Evolutionary conservation across 2,113 vertebrate genomes (phyloP).

Genomic region (Peromyscus maniculatus): DNA sequence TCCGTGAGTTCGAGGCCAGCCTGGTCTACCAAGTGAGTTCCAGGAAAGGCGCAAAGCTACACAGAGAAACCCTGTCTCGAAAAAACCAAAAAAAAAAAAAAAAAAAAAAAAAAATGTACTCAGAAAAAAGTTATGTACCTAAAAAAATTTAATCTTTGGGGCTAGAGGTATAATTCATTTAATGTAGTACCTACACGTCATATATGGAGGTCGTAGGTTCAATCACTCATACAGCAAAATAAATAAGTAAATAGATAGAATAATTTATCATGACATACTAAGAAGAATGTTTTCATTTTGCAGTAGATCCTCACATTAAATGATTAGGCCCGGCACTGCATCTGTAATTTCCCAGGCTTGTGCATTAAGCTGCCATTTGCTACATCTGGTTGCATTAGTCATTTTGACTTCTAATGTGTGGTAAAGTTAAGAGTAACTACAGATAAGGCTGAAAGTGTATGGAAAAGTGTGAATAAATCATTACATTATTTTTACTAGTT

Average conservation of each 20-base stretch:
- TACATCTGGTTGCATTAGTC: slow-evolving; percentile 64
- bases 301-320: not conserved
- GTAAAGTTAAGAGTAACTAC: slow-evolving; percentile 62
- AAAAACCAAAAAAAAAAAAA: too few relatives aligned
- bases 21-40: too few relatives aligned
- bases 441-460: slow-evolving; percentile 14
- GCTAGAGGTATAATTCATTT: not conserved
- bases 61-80: too few relatives aligned
- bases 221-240: not conserved
- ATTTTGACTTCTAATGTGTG: slow-evolving; percentile 64
- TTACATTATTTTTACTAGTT: slow-evolving; percentile 26
- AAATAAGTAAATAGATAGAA: not conserved
- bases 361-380: slow-evolving; percentile 59
- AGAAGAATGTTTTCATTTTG: slow-evolving; percentile 25
- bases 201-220: not conserved
- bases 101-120: too few relatives aligned
- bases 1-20: too few relatives aligned
- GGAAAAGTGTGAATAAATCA: slow-evolving; percentile 43
- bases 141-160: not conserved
- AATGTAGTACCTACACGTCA: not conserved
- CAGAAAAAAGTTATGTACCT: not conserved
- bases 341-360: slow-evolving; percentile 38
- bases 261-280: not conserved
- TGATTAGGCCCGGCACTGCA: not conserved
- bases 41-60: too few relatives aligned